Evolutionary conservation across 1,140 invertebrate species (phyloP).

Genomic region (Papilio polytes): DNA sequence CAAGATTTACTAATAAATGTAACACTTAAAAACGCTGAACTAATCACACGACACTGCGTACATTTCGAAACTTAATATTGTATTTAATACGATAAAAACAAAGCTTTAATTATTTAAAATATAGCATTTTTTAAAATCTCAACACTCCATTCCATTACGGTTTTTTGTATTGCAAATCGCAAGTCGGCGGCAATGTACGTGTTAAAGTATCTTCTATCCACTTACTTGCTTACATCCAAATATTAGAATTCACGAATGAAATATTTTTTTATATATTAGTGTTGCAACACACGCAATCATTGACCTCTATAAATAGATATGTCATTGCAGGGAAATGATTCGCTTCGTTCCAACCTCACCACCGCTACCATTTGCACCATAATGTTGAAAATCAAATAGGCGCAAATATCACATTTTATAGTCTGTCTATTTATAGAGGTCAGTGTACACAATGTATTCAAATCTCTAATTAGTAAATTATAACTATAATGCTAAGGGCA

Average conservation of each 20-base stretch:
- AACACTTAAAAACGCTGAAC: slow-evolving; percentile 47
- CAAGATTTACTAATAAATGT: slow-evolving; percentile 48
- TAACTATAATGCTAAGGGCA: slow-evolving; percentile 4
- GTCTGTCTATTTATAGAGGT: no score
- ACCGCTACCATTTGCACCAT: no score
- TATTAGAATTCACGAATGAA: no score
- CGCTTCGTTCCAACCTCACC: no score
- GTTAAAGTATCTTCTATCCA: background rate
- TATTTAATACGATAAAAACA: background rate
- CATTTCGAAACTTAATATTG: background rate
- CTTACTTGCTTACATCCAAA: no score
- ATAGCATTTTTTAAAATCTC: background rate
- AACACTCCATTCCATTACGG: background rate
- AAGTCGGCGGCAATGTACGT: background rate
- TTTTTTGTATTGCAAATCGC: background rate
- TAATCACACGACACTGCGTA: slow-evolving; percentile 23
- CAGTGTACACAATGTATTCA: background rate
- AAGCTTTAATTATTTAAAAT: background rate
- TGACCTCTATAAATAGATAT: no score
- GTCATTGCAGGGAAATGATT: no score
- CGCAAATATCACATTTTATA: no score
- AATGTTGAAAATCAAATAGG: no score
- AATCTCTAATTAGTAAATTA: background rate
- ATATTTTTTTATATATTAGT: no score
- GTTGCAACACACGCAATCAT: no score